Conservation (phyloP, 2,113 vertebrate species). For the Hirundichthys speculiger region DNA sequence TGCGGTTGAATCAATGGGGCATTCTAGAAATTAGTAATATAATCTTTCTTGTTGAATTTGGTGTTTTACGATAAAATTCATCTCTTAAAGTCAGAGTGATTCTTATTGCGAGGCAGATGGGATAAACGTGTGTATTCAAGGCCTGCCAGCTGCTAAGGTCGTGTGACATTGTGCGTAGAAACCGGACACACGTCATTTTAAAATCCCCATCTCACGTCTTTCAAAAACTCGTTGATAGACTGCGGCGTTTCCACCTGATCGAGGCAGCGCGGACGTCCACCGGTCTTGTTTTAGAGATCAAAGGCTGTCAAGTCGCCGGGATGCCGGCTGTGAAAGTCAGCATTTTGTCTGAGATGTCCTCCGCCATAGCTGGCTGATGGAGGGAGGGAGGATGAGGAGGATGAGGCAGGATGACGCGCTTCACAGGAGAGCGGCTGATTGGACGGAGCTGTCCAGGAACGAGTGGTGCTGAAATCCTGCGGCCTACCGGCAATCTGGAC, state of each 20-base stretch:
- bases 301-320: neutral
- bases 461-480: constrained; percentile 77
- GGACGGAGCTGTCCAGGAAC: constrained; percentile 79
- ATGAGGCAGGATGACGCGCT: constrained; percentile 60
- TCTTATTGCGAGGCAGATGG: neutral
- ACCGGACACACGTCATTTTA: constrained; percentile 60
- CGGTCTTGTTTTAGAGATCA: accelerated
- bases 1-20: constrained; percentile 24
- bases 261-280: neutral
- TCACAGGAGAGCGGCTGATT: constrained; percentile 49
- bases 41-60: too few species aligned
- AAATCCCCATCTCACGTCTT: neutral
- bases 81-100: neutral
- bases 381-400: constrained; percentile 46
- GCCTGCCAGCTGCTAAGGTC: constrained; percentile 64
- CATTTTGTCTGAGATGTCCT: constrained; percentile 53
- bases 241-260: neutral
- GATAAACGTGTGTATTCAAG: constrained; percentile 25
- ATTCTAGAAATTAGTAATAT: neutral
- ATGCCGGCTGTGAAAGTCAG: constrained; percentile 36
- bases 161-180: constrained; percentile 68
- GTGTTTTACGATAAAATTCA: neutral
- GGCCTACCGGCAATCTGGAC: constrained; percentile 59
- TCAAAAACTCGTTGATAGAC: neutral
- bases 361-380: constrained; percentile 66